phyloP scores from a whole-genome alignment of 2,113 vertebrate species.

The Cyanoramphus novaezelandiae region DNA sequence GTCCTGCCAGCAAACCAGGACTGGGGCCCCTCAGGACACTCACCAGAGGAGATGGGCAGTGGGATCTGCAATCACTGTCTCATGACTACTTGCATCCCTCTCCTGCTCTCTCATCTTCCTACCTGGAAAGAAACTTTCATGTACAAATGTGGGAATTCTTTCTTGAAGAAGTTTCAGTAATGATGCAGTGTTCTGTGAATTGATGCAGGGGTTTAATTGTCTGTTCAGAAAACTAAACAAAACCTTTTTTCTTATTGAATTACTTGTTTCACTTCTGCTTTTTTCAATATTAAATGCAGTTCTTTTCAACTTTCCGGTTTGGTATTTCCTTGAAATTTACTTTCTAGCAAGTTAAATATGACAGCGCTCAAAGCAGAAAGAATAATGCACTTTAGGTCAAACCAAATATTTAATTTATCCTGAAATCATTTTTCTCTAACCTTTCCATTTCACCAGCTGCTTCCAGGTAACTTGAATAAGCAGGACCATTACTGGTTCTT shows the following conservation, averaged over 20 bases:
- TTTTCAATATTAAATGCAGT: neutral
- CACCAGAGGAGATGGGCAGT: neutral
- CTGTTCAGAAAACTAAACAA: neutral
- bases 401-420: neutral
- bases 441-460: neutral
- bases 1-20: neutral
- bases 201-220: neutral
- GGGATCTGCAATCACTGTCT: neutral
- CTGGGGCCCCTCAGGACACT: neutral
- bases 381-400: neutral
- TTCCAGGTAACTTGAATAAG: neutral
- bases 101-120: neutral
- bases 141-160: neutral
- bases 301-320: neutral
- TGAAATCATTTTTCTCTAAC: neutral
- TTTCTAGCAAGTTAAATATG: neutral
- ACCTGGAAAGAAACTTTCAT: neutral
- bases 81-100: neutral
- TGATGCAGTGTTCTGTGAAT: accelerated
- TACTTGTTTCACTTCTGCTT: neutral
- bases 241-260: neutral
- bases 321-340: neutral
- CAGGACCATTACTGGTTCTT: neutral
- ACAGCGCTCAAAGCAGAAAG: neutral
- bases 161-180: neutral